phyloP scores from a whole-genome alignment of 2,797 vertebrate genomes.

The Trichosurus vulpecula region DNA sequence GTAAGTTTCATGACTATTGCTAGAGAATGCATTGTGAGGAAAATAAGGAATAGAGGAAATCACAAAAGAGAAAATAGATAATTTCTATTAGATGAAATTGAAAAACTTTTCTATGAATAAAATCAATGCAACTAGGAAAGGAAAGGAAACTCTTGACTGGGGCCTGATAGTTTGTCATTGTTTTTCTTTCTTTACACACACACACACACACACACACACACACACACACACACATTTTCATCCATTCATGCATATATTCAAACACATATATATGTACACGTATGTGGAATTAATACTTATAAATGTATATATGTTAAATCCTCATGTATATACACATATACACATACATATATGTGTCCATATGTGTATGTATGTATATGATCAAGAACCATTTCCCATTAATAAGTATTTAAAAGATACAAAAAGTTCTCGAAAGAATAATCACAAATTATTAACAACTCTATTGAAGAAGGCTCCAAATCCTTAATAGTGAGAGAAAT shows the following conservation, averaged over 20 bases:
- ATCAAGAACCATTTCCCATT: background rate
- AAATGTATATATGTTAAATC: background rate
- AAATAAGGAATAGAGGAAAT: background rate
- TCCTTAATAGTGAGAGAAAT: background rate
- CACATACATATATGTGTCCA: no score
- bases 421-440: background rate
- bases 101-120: background rate
- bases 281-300: background rate
- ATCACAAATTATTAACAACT: background rate
- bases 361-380: background rate
- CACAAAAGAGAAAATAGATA: background rate
- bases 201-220: no score
- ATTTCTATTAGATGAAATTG: background rate
- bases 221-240: background rate
- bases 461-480: background rate
- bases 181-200: background rate
- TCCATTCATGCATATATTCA: background rate
- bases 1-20: background rate
- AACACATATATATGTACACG: background rate
- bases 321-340: rapidly evolving
- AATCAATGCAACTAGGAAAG: background rate
- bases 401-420: background rate
- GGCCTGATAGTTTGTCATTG: background rate
- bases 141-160: background rate
- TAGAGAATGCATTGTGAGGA: background rate